These are phyloP conservation scores for Platyscapa corneri DNA, from an alignment of 1,140 invertebrate genomes.

Conservation along the genomic window DNA sequence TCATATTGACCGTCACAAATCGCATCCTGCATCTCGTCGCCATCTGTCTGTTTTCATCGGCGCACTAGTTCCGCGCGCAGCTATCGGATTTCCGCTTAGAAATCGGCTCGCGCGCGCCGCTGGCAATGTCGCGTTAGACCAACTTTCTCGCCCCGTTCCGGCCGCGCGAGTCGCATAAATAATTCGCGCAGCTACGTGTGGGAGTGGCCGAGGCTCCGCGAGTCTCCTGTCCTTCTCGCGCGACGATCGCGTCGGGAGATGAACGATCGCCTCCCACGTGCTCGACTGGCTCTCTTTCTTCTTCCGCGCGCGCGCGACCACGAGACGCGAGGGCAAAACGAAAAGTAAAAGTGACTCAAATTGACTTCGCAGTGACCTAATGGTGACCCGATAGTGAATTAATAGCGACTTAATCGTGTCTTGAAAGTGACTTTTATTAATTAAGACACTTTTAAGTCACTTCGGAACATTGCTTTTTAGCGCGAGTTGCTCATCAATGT, in stretches of 20 bases:
- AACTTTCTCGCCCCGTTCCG: neutral
- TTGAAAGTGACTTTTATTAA: too few relatives aligned
- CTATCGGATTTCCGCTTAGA: neutral
- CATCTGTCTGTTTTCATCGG: neutral
- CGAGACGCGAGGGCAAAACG: neutral
- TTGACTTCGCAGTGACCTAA: too few relatives aligned
- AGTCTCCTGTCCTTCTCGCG: neutral
- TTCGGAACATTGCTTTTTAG: too few relatives aligned
- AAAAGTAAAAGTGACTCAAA: too few relatives aligned
- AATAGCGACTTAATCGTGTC: too few relatives aligned
- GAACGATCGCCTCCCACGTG: neutral
- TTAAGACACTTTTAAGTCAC: too few relatives aligned
- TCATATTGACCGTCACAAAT: too few relatives aligned
- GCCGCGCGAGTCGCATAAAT: neutral
- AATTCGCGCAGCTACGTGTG: neutral
- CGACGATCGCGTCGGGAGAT: neutral
- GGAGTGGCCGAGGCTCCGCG: neutral
- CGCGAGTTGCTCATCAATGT: too few relatives aligned
- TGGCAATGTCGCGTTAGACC: neutral
- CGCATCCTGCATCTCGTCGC: neutral
- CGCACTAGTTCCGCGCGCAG: neutral
- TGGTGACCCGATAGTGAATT: too few relatives aligned
- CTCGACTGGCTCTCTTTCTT: too few relatives aligned
- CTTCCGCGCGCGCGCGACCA: too few relatives aligned
- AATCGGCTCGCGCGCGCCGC: neutral